These are phyloP conservation scores for Acrossocheilus wenchowensis DNA, from an alignment of 2,797 vertebrate species.

Conservation along the genomic window DNA sequence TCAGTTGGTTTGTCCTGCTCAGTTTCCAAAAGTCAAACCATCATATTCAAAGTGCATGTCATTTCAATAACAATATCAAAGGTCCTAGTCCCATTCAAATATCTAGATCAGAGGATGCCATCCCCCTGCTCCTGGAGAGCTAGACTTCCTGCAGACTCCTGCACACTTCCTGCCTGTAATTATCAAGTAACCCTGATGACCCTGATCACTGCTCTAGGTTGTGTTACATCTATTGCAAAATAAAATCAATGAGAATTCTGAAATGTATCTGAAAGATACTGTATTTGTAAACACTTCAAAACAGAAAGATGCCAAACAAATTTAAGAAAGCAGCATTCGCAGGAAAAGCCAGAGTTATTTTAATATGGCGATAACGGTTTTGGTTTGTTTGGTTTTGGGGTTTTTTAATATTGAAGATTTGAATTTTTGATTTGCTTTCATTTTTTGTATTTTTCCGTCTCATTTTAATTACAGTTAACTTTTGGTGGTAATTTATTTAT, in stretches of 20 bases:
- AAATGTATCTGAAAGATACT: background rate
- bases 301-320: background rate
- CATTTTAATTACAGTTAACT: no score
- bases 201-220: background rate
- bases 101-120: background rate
- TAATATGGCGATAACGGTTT: background rate
- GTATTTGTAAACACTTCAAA: background rate
- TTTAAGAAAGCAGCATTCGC: background rate
- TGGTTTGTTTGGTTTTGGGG: no score
- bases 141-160: background rate
- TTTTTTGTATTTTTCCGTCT: no score
- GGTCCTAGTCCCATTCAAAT: background rate
- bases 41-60: conserved; percentile 4
- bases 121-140: background rate
- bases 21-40: background rate
- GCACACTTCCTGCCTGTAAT: background rate
- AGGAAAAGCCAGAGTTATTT: background rate
- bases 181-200: background rate
- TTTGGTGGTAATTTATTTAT: no score
- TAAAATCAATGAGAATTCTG: background rate
- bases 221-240: background rate
- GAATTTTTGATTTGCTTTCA: no score
- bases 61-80: background rate
- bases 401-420: no score
- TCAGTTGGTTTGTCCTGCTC: background rate